Evolutionary conservation across 2,113 vertebrate species (phyloP).

Genomic region (Heterotis niloticus): DNA sequence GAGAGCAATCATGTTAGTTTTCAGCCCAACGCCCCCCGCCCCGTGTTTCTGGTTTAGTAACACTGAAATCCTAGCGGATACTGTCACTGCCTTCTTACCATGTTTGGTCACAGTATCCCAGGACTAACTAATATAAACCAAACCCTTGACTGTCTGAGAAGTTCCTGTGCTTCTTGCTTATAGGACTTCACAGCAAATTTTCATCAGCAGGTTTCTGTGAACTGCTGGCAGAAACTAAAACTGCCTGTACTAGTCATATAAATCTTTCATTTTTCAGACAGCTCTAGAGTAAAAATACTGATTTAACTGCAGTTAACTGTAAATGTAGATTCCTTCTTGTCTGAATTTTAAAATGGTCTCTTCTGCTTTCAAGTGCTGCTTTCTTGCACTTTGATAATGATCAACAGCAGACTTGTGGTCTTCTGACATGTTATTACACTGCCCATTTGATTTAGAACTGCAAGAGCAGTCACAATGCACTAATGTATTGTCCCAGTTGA

Average conservation of each 20-base stretch:
- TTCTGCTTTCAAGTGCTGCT: conserved; percentile 23
- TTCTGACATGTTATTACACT: conserved; percentile 16
- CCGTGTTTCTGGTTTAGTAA: conserved; percentile 2
- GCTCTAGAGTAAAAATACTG: conserved; percentile 10
- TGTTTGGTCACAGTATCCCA: conserved; percentile 22
- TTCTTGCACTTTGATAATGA: conserved; percentile 27
- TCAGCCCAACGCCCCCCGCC: neutral
- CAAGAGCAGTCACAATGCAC: conserved; percentile 8
- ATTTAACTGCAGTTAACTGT: conserved; percentile 28
- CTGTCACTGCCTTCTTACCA: conserved; percentile 23
- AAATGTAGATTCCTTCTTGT: conserved; percentile 29
- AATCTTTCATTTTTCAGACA: neutral
- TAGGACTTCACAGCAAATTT: conserved; percentile 13
- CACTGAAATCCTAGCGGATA: conserved; percentile 6
- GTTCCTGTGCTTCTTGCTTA: conserved; percentile 27
- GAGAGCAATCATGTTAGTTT: conserved; percentile 20
- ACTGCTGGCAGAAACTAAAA: conserved; percentile 19
- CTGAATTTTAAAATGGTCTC: conserved; percentile 9
- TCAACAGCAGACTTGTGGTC: conserved; percentile 19
- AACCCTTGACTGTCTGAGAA: conserved; percentile 27
- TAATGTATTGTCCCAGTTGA: neutral
- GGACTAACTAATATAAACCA: conserved; percentile 37
- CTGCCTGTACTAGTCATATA: neutral
- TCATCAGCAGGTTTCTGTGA: conserved; percentile 7
- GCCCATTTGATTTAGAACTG: conserved; percentile 17